Evolutionary conservation across 1,140 invertebrate genomes (phyloP), one percentile per base, ranked within the genome.

Genomic region (Copidosoma floridanum): DNA sequence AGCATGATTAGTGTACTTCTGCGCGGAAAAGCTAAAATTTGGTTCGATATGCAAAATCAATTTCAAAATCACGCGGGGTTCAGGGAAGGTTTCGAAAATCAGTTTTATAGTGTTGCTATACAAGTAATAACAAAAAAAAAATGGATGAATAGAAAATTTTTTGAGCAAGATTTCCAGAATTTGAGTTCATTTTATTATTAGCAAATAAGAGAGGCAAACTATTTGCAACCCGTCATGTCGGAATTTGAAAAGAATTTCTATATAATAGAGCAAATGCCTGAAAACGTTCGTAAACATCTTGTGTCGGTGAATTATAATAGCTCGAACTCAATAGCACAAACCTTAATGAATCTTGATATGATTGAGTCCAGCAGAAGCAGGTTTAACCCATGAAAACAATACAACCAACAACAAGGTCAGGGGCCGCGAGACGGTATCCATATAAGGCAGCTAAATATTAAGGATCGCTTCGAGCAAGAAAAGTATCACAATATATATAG

Each of bases 261-360:
- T 41, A 60, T 64, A n/a, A 23, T 64, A 7, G 44, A 60, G 40
- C 63, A 64, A 51, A 32, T 64, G 27, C 63, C 63, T 32, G 41
- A 12, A 26, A 18, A 48, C 18, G 38, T 65, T 12, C 48, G 55
- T 18, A 41, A 60, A 56, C 1, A 38, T 20, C 38, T 65, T 16
- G 58, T 47, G 8, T 16, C 57, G 2, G 27, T 61, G 23, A 48
- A 61, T 44, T 61, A 32, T 52, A 21, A 20, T 3, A 27, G 53
- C 24, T 26, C 38, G 10, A 48, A 57, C 1, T 6, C 24, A 16
- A 26, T 65, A 35, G 12, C 27, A 3, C 53, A 52, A 29, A 41
- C 58, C 16, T 57, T 65, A 27, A 16, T 38, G 14, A n/a, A 51
- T 16, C 29, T 65, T 6, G 53, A 61, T 57, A 35, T 35, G 57